Percentiles rank a stretch among this genome's conserved stretches.
Evolutionary conservation across 1,140 invertebrate genomes (phyloP).

Genomic region (Bombus picipes): DNA sequence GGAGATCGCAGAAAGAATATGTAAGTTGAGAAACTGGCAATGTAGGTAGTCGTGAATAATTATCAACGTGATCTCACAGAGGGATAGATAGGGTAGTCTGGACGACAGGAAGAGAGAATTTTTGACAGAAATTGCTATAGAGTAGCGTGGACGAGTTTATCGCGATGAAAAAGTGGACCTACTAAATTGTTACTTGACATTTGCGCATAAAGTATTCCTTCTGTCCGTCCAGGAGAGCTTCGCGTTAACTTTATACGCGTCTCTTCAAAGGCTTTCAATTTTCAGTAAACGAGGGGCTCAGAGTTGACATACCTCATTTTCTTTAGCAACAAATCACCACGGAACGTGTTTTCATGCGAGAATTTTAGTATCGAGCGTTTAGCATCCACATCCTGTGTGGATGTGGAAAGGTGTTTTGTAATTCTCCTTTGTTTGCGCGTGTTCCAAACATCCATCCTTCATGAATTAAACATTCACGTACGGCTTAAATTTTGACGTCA

Average conservation of each 20-base stretch:
- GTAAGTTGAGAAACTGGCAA: not conserved
- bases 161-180: not conserved
- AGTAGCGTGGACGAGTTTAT: not conserved
- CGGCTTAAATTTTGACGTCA: not conserved
- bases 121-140: not conserved
- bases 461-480: slow-evolving; percentile 6
- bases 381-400: not conserved
- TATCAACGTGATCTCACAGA: not conserved
- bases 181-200: slow-evolving; percentile 4
- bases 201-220: slow-evolving; percentile 5
- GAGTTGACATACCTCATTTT: not conserved
- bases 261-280: not conserved
- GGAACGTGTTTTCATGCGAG: not conserved
- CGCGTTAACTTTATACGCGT: not conserved
- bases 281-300: not conserved
- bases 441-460: not conserved
- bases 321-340: not conserved
- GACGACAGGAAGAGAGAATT: not conserved
- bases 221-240: not conserved
- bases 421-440: not conserved
- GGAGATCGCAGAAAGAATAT: not conserved
- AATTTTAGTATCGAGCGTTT: not conserved
- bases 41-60: not conserved
- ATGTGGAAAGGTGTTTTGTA: not conserved
- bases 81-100: too few relatives aligned